phyloP scores from a whole-genome alignment of 2,888 invertebrate genomes.

The Hirtodrosophila confusa region DNA sequence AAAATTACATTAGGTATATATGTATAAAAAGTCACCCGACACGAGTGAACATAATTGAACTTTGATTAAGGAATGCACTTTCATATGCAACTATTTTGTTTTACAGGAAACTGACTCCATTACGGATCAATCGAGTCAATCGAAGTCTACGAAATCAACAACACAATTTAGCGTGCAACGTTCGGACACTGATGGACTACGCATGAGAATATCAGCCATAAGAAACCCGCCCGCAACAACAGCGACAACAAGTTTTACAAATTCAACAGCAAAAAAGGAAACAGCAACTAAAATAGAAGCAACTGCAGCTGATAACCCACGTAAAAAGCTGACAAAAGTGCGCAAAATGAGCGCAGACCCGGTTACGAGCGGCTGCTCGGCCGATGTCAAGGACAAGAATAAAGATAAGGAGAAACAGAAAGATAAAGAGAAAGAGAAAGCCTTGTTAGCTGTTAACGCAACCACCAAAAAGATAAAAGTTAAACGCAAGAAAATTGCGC shows the following conservation, averaged over 20 bases:
- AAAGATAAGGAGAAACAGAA: conserved; percentile 42
- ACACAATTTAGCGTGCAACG: conserved; percentile 83
- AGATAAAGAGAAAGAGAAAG: conserved; percentile 45
- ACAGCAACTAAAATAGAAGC: conserved; percentile 2
- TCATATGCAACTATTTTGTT: not conserved
- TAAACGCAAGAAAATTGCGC: conserved; percentile 80
- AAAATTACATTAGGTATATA: no score
- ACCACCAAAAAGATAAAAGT: conserved; percentile 80
- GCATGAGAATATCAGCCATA: conserved; percentile 84
- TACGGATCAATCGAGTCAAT: conserved; percentile 81
- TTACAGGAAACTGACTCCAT: conserved; percentile 80
- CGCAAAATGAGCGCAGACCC: conserved; percentile 69
- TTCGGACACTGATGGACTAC: conserved; percentile 83
- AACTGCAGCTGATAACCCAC: conserved; percentile 22
- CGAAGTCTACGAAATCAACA: conserved; percentile 73
- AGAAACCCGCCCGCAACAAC: conserved; percentile 50
- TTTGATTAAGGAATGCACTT: not conserved
- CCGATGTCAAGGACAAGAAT: conserved; percentile 58
- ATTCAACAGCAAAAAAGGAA: conserved; percentile 14
- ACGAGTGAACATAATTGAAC: not conserved
- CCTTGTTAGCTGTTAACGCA: conserved; percentile 34
- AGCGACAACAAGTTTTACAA: conserved; percentile 26
- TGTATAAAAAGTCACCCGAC: no score
- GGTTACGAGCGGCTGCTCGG: conserved; percentile 72
- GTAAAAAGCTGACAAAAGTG: conserved; percentile 39